Percentiles rank a stretch among this genome's conserved stretches.
phyloP scores from a whole-genome alignment of 2,888 invertebrate genomes.

The Bembecia ichneumoniformis region DNA sequence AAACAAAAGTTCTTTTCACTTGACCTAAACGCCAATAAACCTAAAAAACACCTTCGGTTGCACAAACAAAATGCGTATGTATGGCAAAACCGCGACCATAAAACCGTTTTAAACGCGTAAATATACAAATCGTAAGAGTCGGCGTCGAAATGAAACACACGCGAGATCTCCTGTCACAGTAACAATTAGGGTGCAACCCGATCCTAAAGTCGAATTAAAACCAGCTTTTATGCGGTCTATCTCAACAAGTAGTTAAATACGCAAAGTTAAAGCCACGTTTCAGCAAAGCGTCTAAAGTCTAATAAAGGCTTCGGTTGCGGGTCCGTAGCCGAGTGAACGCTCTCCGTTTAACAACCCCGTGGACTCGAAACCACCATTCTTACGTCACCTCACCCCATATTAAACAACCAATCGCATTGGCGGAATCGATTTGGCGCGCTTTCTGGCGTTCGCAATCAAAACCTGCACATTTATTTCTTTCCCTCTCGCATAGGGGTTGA shows the following conservation, averaged over 20 bases:
- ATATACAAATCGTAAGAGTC: constrained; percentile 47
- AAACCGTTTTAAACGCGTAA: constrained; percentile 48
- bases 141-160: constrained; percentile 59
- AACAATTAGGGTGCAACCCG: constrained; percentile 26
- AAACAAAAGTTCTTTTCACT: constrained; percentile 65
- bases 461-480: constrained; percentile 26
- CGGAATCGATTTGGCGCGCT: constrained; percentile 64
- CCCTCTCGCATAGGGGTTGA: constrained; percentile 30
- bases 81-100: constrained; percentile 58
- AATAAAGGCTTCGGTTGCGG: constrained; percentile 46
- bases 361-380: constrained; percentile 42
- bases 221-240: constrained; percentile 43
- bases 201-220: constrained; percentile 47
- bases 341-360: constrained; percentile 62
- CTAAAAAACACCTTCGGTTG: constrained; percentile 62
- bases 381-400: constrained; percentile 71
- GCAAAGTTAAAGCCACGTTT: constrained; percentile 23
- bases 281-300: constrained; percentile 28
- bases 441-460: constrained; percentile 42
- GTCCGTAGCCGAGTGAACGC: constrained; percentile 63
- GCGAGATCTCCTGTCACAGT: constrained; percentile 45
- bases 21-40: constrained; percentile 57
- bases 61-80: constrained; percentile 55
- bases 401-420: constrained; percentile 38
- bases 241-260: constrained; percentile 63